Evolutionary conservation across 2,113 vertebrate genomes (phyloP).

Genomic region (Salvelinus alpinus): DNA sequence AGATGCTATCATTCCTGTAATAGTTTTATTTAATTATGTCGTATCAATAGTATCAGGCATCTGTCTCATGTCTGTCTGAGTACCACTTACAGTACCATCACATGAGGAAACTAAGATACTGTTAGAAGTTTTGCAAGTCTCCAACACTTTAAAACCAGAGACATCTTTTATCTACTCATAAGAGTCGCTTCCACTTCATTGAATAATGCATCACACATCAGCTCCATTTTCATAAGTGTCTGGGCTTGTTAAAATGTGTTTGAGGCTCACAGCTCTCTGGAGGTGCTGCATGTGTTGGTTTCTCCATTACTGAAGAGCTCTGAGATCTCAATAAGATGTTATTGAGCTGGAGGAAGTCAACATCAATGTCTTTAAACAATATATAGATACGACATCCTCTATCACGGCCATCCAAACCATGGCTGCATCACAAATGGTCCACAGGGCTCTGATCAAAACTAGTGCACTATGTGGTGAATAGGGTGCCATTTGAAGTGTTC

Average conservation of each 20-base stretch:
- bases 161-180: not conserved
- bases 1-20: no score
- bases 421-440: not conserved
- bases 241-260: not conserved
- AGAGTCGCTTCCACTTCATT: constrained; percentile 3
- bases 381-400: not conserved
- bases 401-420: not conserved
- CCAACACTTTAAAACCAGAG: not conserved
- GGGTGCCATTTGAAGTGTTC: no score
- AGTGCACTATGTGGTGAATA: no score
- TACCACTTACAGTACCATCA: no score
- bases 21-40: no score
- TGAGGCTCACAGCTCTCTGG: not conserved
- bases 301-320: not conserved
- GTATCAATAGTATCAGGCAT: no score
- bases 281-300: not conserved
- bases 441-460: not conserved
- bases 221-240: not conserved
- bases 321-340: not conserved
- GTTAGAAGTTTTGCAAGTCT: not conserved
- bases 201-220: not conserved
- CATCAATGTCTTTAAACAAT: not conserved
- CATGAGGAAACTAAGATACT: not conserved
- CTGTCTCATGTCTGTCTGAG: no score
- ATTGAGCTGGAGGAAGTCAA: not conserved